These are phyloP conservation scores for Nibea coibor DNA, from an alignment of 2,113 vertebrate genomes.

Conservation along the genomic window DNA sequence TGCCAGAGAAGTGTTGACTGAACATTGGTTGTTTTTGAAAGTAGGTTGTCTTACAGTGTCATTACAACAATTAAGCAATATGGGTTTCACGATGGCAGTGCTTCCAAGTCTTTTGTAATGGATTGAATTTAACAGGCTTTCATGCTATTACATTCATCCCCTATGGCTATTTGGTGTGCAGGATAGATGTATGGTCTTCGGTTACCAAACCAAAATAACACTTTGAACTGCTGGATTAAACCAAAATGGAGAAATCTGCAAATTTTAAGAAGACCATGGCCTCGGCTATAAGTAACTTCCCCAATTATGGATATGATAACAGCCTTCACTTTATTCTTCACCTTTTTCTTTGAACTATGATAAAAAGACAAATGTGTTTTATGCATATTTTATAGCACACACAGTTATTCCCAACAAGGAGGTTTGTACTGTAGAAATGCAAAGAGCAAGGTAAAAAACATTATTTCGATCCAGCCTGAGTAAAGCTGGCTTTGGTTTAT, in stretches of 20 bases:
- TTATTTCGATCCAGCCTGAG: constrained; percentile 40
- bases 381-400: constrained; percentile 18
- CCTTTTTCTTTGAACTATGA: constrained; percentile 24
- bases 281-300: background rate
- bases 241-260: background rate
- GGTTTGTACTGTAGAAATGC: constrained; percentile 40
- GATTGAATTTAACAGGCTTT: background rate
- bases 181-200: background rate
- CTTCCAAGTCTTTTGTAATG: background rate
- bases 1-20: background rate
- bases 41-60: background rate
- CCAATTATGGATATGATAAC: background rate
- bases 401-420: constrained; percentile 24
- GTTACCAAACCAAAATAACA: background rate
- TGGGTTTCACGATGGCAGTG: background rate
- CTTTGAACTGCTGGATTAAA: background rate
- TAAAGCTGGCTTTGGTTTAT: constrained; percentile 66
- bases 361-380: background rate
- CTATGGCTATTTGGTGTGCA: background rate
- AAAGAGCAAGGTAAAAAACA: constrained; percentile 34
- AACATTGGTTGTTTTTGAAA: constrained; percentile 1
- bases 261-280: background rate
- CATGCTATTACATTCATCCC: background rate
- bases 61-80: background rate
- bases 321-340: background rate